Percentiles rank a stretch among this genome's conserved stretches.
phyloP scores from a whole-genome alignment of 2,888 invertebrate species.

The Lasioglossum figueresi region DNA sequence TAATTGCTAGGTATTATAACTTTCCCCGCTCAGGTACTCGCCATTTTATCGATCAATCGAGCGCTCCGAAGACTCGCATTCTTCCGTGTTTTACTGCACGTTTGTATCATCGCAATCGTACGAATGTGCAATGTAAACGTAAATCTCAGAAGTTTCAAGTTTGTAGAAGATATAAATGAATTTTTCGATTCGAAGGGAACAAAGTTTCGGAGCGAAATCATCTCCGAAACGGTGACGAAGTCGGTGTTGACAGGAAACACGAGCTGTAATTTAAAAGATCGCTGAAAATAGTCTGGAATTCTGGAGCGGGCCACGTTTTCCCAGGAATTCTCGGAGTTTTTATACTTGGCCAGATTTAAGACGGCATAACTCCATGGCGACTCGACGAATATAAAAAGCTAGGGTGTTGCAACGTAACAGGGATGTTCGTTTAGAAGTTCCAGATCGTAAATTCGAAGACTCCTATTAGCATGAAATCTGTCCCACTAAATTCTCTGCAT shows the following conservation, averaged over 20 bases:
- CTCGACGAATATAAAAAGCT: neutral
- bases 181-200: too few species aligned
- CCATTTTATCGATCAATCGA: neutral
- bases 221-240: conserved; percentile 25
- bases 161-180: neutral
- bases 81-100: neutral
- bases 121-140: neutral
- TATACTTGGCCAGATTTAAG: conserved; percentile 11
- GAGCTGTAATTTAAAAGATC: conserved; percentile 52
- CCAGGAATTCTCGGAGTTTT: conserved; percentile 35
- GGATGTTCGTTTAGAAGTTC: neutral
- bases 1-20: neutral
- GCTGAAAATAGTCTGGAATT: conserved; percentile 67
- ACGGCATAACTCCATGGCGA: neutral
- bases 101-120: neutral
- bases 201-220: conserved; percentile 14
- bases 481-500: neutral
- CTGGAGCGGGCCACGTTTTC: conserved; percentile 43
- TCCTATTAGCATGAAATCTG: neutral
- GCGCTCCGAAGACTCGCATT: neutral
- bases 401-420: neutral
- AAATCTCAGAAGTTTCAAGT: neutral
- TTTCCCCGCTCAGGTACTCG: neutral
- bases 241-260: conserved; percentile 44
- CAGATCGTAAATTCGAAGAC: neutral